Base-by-base conservation (phyloP, 2,797 vertebrate species). In the Zalophus californianus region DNA sequence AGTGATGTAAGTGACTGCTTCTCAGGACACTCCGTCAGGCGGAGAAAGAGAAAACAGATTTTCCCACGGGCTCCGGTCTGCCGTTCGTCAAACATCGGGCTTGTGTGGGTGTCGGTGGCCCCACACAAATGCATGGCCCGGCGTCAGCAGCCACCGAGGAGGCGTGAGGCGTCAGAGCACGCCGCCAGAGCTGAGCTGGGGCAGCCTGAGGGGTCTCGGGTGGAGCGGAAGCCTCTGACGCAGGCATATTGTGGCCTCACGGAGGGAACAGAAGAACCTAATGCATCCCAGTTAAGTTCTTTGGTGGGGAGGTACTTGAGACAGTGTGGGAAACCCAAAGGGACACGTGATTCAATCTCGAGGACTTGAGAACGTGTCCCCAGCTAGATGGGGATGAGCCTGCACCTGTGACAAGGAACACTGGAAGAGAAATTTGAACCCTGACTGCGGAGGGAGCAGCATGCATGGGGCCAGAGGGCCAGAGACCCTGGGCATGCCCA, bases 241-340 rank as follows among this genome's bases (percentile, higher is more conserved):
- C 1, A 38, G 25, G 3, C 29, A 0, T 2, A 2, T 0, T 14
- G 25, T 20, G 18, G 48, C 23, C 25, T 8, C 4, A 50, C 1
- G 5, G 21, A 64, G 56, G 18, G 18, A 18, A 25, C 9, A 29
- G 38, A 56, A 35, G 15, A 62, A 29, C 7, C 5, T 4, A 11
- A 12, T 0, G 20, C 10, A 16, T 8, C 3, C 4, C 2, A 7
- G 8, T 4, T 35, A 2, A 9, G 21, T 10, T 1, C 52, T 70
- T 54, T 8, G 11, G 90, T 1, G 41, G 9, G 1, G 18, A n/a
- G 3, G 1, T 0, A 0, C 13, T 3, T 0, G 44, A 60, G 14
- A 38, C 4, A 7, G 44, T 14, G 0, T 4, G 56, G 72, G 27
- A 79, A 77, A 29, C 29, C 10, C 64, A 66, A 3, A 56, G 27